These are phyloP conservation scores for Steinernema feltiae DNA, from an alignment of 1,140 invertebrate genomes.

Conservation along the genomic window DNA sequence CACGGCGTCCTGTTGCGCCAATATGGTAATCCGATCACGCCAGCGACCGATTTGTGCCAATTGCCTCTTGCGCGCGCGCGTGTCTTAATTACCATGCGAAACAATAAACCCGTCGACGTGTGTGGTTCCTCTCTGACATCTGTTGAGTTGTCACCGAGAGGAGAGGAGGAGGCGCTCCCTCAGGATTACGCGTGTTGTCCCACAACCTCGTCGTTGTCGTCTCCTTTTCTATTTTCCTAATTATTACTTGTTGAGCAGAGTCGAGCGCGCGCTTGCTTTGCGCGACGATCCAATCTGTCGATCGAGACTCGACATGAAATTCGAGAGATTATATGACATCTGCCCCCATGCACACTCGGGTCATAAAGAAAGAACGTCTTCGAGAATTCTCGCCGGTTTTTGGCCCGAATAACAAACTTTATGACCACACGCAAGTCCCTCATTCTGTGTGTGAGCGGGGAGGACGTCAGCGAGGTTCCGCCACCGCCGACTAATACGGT, in stretches of 20 bases:
- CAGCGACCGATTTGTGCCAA: not conserved
- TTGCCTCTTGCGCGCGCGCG: constrained; percentile 1
- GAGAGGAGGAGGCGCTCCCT: no score
- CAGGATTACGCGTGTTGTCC: not conserved
- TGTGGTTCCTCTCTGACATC: constrained; percentile 7
- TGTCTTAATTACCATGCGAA: constrained; percentile 13
- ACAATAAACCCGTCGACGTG: constrained; percentile 13
- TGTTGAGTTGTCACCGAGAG: constrained; percentile 15
- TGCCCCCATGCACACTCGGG: no score
- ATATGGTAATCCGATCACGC: constrained; percentile 10
- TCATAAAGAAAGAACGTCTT: not conserved
- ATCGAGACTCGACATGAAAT: not conserved
- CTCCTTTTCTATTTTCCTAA: constrained; percentile 1
- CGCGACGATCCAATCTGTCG: constrained; percentile 6
- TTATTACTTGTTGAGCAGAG: not conserved
- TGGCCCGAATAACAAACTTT: not conserved
- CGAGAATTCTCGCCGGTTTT: not conserved
- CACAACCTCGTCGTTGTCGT: not conserved
- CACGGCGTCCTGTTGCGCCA: not conserved
- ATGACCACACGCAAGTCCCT: not conserved
- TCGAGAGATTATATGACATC: constrained; percentile 7
- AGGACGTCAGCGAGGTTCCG: no score
- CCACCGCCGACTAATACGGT: not conserved
- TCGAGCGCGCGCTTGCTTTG: not conserved
- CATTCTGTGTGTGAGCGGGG: no score